Evolutionary conservation across 2,113 vertebrate species (phyloP).

Genomic region (Charadrius vociferus): DNA sequence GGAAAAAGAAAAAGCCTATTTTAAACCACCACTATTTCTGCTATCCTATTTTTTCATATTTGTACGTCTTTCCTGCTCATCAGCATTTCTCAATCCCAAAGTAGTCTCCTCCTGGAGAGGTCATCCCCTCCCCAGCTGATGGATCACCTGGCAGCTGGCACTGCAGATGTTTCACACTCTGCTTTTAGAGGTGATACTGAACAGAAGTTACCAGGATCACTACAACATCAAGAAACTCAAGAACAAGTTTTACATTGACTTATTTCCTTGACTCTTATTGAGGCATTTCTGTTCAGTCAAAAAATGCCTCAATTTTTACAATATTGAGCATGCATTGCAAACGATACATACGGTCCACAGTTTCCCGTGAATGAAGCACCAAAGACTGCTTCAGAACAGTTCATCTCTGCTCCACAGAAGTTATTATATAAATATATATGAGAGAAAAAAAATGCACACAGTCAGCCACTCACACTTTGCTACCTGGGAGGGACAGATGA

Average conservation of each 20-base stretch:
- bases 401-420: background rate
- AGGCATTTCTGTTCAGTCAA: background rate
- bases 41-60: accelerated
- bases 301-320: background rate
- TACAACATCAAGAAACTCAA: background rate
- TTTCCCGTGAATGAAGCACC: accelerated
- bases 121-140: background rate
- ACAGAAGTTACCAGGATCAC: background rate
- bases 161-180: background rate
- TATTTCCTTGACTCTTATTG: too few species aligned
- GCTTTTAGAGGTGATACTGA: background rate
- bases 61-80: background rate
- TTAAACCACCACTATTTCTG: background rate
- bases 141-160: background rate
- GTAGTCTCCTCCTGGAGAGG: background rate
- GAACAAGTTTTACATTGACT: accelerated
- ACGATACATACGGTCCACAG: accelerated
- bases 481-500: background rate
- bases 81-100: background rate
- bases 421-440: background rate
- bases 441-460: background rate
- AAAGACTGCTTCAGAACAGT: background rate
- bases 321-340: background rate
- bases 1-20: background rate
- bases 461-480: background rate